Evolutionary conservation across 2,888 invertebrate species (phyloP), one percentile per base, ranked within the genome.

Genomic region (Danaus chrysippus): DNA sequence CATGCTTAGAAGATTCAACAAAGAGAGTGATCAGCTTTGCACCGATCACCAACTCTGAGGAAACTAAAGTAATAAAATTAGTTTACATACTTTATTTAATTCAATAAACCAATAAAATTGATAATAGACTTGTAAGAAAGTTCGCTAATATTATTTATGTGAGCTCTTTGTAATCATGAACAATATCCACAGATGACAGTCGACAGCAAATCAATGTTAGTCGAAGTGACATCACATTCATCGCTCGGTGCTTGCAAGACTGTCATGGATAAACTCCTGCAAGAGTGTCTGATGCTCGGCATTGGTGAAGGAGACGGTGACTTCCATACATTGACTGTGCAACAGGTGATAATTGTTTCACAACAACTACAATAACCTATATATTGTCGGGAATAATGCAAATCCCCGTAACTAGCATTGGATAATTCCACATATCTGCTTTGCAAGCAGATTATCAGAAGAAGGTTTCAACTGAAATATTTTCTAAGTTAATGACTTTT

Each of bases 41-140:
- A 11, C 97, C 97, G 0, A 95, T 97, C 71, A 96, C 96, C 17
- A 97, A 97, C 84, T 94, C 95, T 62, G 96, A 96, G 59, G 86
- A 92, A 66, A 95, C 96, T 1, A 96, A 96, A 92, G 95, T 95
- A 80, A 64, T 54, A 34, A 41, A 17, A 23, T 15, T 9, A 10
- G n/a, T 43, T n/a, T 43, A 43, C 12, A 43, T 43, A 43, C 3
- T 34, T 34, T 6, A 34, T 2, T 34, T 6, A 34, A 3, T 34
- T 34, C 23, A 1, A 34, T 34, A 34, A 34, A 34, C 23, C 6
- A 34, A 34, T 34, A 5, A 34, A 34, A 34, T 1, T 34, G 23
- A 0, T 6, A 5, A 34, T 3, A 5, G 2, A 8, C 8, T 34
- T 34, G 23, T 5, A 34, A 34, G 23, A 23, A 3, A 23, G 23